These are phyloP conservation scores for Trachelus stipa DNA, from an alignment of 2,888 invertebrate genomes.

Conservation along the genomic window DNA sequence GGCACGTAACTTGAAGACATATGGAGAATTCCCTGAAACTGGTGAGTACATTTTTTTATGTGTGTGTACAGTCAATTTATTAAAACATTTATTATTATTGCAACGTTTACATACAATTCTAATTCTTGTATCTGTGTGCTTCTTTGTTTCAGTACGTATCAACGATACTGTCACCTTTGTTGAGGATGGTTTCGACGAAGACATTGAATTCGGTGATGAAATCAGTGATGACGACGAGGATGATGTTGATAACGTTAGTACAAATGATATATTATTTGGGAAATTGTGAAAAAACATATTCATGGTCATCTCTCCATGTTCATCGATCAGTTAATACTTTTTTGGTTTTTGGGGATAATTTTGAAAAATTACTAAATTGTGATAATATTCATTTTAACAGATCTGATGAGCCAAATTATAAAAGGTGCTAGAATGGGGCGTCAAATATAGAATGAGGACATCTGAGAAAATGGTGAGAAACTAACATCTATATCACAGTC, in stretches of 20 bases:
- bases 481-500: background rate
- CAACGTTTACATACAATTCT: background rate
- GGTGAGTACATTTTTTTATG: conserved; percentile 61
- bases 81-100: conserved; percentile 19
- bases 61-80: conserved; percentile 12
- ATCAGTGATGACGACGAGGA: conserved; percentile 91
- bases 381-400: conserved; percentile 34
- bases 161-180: conserved; percentile 96
- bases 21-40: conserved; percentile 98
- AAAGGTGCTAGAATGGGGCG: conserved; percentile 14
- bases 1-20: conserved; percentile 97
- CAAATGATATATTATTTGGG: background rate
- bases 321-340: background rate
- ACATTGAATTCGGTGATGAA: conserved; percentile 96
- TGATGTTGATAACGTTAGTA: conserved; percentile 68
- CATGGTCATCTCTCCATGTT: conserved; percentile 1
- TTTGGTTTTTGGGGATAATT: background rate
- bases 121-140: background rate
- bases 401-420: conserved; percentile 51
- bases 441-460: conserved; percentile 22
- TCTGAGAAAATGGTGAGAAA: conserved; percentile 1
- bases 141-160: conserved; percentile 79
- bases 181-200: conserved; percentile 95
- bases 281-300: background rate
- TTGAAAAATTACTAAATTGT: background rate